Conservation (phyloP, 2,888 invertebrate species). For the Tetanocera ferruginea region DNA sequence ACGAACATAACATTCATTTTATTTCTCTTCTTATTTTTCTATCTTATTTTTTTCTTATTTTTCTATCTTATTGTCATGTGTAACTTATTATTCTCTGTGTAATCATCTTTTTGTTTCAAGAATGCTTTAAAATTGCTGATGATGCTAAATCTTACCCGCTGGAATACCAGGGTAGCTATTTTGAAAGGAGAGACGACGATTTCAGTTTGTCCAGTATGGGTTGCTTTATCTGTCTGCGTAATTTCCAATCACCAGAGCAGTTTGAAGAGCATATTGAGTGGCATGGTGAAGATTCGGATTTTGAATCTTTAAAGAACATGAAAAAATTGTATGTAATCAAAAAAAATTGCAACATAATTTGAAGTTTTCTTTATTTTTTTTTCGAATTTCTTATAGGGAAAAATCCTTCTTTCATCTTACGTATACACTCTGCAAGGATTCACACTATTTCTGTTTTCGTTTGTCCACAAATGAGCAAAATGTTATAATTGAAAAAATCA, state of each 20-base stretch:
- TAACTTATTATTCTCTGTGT: not conserved
- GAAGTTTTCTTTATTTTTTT: not conserved
- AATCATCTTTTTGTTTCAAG: constrained; percentile 38
- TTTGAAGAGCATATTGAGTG: constrained; percentile 62
- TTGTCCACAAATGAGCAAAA: constrained; percentile 52
- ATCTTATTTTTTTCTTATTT: not conserved
- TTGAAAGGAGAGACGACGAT: constrained; percentile 40
- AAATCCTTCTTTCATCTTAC: constrained; percentile 55
- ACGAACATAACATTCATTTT: too few species aligned
- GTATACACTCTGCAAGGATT: constrained; percentile 61
- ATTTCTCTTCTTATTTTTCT: too few species aligned
- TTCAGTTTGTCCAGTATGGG: constrained; percentile 58
- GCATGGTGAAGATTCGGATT: constrained; percentile 65
- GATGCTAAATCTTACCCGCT: constrained; percentile 48
- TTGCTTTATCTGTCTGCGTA: constrained; percentile 63
- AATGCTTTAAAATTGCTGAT: constrained; percentile 51
- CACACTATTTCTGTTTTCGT: constrained; percentile 64
- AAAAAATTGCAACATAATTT: not conserved
- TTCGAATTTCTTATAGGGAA: constrained; percentile 48
- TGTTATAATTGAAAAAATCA: constrained; percentile 62
- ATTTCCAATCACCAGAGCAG: constrained; percentile 56
- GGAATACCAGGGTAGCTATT: constrained; percentile 56
- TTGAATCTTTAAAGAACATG: constrained; percentile 55
- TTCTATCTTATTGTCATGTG: not conserved
- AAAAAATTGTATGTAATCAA: constrained; percentile 53